Evolutionary conservation across 2,797 vertebrate genomes (phyloP).

Genomic region (Notamacropus eugenii): DNA sequence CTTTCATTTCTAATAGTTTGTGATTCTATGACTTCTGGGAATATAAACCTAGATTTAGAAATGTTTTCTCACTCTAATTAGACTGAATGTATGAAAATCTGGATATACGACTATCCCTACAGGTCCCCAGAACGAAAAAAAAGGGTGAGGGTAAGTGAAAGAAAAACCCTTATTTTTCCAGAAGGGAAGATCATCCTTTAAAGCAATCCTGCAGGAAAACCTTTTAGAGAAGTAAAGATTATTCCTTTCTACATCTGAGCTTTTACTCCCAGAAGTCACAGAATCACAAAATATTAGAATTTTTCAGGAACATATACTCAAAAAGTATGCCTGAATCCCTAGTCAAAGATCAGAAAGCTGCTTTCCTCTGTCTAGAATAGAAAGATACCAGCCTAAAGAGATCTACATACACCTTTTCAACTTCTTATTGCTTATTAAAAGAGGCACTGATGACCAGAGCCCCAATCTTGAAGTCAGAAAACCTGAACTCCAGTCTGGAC

Average conservation of each 20-base stretch:
- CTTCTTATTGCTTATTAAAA: slow-evolving; percentile 38
- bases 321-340: not conserved
- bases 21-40: not conserved
- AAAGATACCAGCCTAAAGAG: slow-evolving; percentile 39
- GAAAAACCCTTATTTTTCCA: slow-evolving; percentile 10
- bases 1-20: not conserved
- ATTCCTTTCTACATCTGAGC: not conserved
- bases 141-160: not conserved
- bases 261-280: not conserved
- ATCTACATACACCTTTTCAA: slow-evolving; percentile 20
- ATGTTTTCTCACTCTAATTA: not conserved
- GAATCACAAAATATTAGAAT: not conserved
- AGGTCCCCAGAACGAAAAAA: not conserved
- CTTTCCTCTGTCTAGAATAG: slow-evolving; percentile 1
- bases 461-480: not conserved
- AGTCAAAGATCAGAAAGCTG: not conserved
- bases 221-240: not conserved
- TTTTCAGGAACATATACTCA: slow-evolving; percentile 3
- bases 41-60: slow-evolving; percentile 18
- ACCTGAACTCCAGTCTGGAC: not conserved
- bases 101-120: not conserved
- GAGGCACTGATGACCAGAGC: not conserved
- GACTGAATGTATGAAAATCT: not conserved
- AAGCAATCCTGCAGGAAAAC: not conserved
- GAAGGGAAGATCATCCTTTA: not conserved